Evolutionary conservation across 2,113 vertebrate species (phyloP), one percentile per base, ranked within the genome.

Genomic region (Nannospalax galili): DNA sequence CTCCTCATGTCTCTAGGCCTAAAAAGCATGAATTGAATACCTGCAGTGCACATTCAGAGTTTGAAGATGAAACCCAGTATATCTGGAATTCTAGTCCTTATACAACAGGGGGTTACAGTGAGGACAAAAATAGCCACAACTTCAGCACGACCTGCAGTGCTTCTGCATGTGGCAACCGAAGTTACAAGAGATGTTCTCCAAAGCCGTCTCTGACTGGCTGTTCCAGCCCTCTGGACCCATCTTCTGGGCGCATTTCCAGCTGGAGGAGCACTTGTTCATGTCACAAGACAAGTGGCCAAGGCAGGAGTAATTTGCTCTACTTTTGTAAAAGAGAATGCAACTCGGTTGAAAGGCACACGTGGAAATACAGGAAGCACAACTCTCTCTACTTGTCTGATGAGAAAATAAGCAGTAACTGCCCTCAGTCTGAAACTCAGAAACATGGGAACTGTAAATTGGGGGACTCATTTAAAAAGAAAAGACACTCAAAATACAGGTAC

Each of bases 281-380:
- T 95, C 93, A 97, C 8, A 91, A 84, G 86, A 95, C 88, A 3
- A 97, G 72, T 30, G 91, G 88, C 28, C 91, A 97, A 7, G 95
- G 93, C 17, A 94, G 86, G 95, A 94, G 94, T 80, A 0, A 94
- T 94, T 93, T 92, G 79, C 93, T 94, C 91, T 97, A 78, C 91
- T 94, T 97, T 73, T 98, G 96, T 92, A 96, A 97, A 96, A 98
- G 86, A 86, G 97, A 97, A 95, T 89, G 45, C n/a, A 96, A 92
- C 45, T 96, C 95, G 62, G 64, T 32, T 93, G 98, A 98, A 97
- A 96, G 98, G 86, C 98, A 98, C 95, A 97, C 95, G 96, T 48
- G 84, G 90, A 97, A 98, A 95, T 95, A 97, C 67, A 97, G 92
- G 94, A 98, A 98, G 95, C 98, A 98, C 96, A 98, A 93, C n/a